Base-by-base conservation (phyloP, 2,888 invertebrate genomes). In the Hyposoter dolosus region DNA sequence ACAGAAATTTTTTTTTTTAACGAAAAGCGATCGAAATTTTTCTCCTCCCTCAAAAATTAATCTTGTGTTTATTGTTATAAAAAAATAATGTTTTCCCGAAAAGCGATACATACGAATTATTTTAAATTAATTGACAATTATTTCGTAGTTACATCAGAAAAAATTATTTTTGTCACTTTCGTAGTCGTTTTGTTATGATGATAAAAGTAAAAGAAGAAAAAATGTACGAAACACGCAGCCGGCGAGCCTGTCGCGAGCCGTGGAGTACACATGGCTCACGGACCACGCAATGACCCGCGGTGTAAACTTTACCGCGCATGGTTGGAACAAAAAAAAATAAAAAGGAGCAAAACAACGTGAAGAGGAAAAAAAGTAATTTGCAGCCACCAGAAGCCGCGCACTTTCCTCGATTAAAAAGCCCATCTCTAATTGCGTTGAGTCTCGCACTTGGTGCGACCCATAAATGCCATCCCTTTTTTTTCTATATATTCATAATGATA, bases 321-420 rank as follows among this genome's bases (percentile, higher is more conserved):
- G 65, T 43, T 45, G 45, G 19, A 69, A 40, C 40, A 69, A 32
- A 71, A 71, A 60, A 63, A 45, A n/a, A 50, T 15, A 12, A 19
- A 53, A n/a, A 53, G 56, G 12, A 23, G 23, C 23, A 28, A 23
- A 60, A 50, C 32, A 23, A 23, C 23, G 53, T 15, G 17, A 12
- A 68, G 66, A n/a, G 43, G 56, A n/a, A 79, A 69, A 35, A 32
- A 63, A 47, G 40, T 35, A 60, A 71, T 65, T 53, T 32, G 12
- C 63, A 71, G 19, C 28, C 23, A 71, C 23, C 45, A 50, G 17
- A n/a, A 66, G 72, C 43, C 60, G 75, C 85, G 75, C 85, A 85
- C 85, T 85, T 50, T 82, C 71, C 75, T 65, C 75, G 82, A 85
- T 85, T 82, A 82, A 85, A 82, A 85, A 75, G 63, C 53, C 56